phyloP scores from a whole-genome alignment of 2,888 invertebrate genomes.

The Lycaena phlaeas region DNA sequence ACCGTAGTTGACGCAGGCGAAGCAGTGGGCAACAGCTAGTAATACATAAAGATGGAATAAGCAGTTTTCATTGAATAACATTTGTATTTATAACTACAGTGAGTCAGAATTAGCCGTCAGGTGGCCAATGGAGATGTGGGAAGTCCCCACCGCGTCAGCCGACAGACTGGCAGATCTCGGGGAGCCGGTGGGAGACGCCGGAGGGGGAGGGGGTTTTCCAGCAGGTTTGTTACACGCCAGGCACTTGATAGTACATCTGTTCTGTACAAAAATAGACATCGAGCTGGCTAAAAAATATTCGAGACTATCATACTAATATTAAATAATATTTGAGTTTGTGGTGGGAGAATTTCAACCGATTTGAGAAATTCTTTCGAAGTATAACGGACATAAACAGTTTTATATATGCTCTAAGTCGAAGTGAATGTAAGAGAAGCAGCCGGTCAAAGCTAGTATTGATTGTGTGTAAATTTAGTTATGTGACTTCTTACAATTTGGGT shows the following conservation, averaged over 20 bases:
- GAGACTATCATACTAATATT: not conserved
- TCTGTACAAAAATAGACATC: constrained; percentile 1
- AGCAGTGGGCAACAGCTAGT: too few relatives aligned
- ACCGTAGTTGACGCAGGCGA: too few relatives aligned
- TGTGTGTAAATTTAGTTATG: too few relatives aligned
- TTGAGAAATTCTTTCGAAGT: too few relatives aligned
- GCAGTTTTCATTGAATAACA: too few relatives aligned
- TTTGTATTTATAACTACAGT: not conserved
- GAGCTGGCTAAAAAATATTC: not conserved
- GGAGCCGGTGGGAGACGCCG: too few relatives aligned
- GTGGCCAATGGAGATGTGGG: not conserved
- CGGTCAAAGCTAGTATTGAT: too few relatives aligned
- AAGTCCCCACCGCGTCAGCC: not conserved
- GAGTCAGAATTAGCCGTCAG: not conserved
- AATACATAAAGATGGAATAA: too few relatives aligned
- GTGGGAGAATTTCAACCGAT: not conserved
- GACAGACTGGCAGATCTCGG: not conserved
- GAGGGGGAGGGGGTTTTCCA: not conserved
- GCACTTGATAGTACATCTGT: not conserved
- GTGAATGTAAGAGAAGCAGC: too few relatives aligned
- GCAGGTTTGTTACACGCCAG: not conserved
- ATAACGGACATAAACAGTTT: not conserved
- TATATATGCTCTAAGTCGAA: not conserved
- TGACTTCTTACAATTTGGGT: too few relatives aligned
- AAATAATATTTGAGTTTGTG: not conserved